These are phyloP conservation scores for Pangasianodon hypophthalmus DNA, from an alignment of 2,113 vertebrate genomes.

Conservation along the genomic window DNA sequence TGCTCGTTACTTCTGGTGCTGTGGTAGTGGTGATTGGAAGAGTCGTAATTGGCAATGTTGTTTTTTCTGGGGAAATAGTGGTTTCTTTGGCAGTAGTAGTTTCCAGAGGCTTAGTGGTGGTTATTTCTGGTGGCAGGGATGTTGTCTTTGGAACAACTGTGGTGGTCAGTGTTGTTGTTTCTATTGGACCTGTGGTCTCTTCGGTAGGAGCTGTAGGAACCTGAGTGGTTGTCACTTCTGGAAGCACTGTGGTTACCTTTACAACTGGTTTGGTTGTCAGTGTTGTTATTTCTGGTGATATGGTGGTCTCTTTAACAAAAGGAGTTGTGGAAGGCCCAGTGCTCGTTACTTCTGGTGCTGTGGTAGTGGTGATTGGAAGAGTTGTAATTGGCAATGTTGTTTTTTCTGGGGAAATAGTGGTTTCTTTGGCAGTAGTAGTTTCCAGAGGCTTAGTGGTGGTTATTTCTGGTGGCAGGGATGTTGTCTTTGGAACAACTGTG, in stretches of 20 bases:
- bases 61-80: neutral
- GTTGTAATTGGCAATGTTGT: too few relatives aligned
- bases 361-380: too few relatives aligned
- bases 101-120: neutral
- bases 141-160: neutral
- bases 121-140: neutral
- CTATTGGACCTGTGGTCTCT: neutral
- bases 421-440: too few relatives aligned
- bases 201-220: neutral
- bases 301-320: neutral
- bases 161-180: neutral
- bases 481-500: too few relatives aligned
- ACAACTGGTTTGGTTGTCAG: neutral
- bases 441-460: too few relatives aligned
- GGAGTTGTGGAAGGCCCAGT: neutral
- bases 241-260: neutral
- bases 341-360: too few relatives aligned
- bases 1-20: neutral
- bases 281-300: neutral
- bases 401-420: too few relatives aligned
- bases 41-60: constrained; percentile 23
- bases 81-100: neutral
- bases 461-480: too few relatives aligned
- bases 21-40: neutral
- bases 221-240: neutral